phyloP scores from a whole-genome alignment of 2,888 invertebrate genomes.

The Patella ulyssiponensis region DNA sequence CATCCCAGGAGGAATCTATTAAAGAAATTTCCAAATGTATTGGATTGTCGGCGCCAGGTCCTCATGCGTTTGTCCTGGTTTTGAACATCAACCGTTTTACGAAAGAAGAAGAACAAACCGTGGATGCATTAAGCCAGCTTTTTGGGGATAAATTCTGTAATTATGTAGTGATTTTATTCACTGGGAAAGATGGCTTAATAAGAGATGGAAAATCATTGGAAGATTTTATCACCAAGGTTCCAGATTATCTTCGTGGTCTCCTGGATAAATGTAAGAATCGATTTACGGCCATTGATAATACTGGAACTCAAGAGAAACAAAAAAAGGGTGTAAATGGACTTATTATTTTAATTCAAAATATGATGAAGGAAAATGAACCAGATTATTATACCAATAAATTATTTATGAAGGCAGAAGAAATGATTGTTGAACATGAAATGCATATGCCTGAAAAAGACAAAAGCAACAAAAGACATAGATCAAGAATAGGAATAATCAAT shows the following conservation, averaged over 20 bases:
- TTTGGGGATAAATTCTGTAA: constrained; percentile 12
- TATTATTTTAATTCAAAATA: too few species aligned
- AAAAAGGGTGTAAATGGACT: too few species aligned
- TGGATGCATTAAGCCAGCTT: constrained; percentile 7
- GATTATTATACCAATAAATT: too few species aligned
- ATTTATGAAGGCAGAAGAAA: too few species aligned
- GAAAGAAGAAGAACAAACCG: constrained; percentile 14
- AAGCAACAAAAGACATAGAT: too few species aligned
- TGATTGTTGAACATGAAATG: too few species aligned
- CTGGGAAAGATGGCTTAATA: constrained; percentile 12
- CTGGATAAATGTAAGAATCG: not conserved
- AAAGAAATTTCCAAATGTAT: constrained; percentile 22
- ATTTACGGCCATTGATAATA: constrained; percentile 14
- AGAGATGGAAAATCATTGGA: not conserved
- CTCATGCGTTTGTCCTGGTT: constrained; percentile 20
- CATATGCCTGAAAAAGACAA: too few species aligned
- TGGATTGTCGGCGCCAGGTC: constrained; percentile 19
- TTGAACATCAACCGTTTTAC: constrained; percentile 17
- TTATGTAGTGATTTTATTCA: constrained; percentile 15
- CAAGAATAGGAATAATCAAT: too few species aligned
- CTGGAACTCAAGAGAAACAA: too few species aligned
- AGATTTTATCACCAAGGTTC: not conserved
- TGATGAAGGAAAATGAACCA: too few species aligned
- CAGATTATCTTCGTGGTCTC: not conserved
- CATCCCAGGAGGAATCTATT: not conserved